A percentile compares a stretch with the other conserved stretches of the same genome.
Evolutionary conservation across 2,797 vertebrate genomes (phyloP).

Genomic region (Acestrorhynchus altus): DNA sequence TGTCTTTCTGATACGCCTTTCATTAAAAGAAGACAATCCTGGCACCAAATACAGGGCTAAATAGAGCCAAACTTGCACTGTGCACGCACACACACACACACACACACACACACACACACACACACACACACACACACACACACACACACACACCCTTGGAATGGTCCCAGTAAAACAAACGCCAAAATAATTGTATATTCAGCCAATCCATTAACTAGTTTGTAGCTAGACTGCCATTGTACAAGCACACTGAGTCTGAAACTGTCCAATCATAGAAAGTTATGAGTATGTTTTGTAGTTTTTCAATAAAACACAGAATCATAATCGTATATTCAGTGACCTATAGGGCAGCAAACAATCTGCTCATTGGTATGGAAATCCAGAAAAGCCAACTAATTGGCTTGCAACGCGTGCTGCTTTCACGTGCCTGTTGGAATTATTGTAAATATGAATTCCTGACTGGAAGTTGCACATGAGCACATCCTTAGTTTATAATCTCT

Average conservation of each 20-base stretch:
- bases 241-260: constrained; percentile 5
- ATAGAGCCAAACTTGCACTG: background rate
- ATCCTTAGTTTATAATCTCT: too few species aligned
- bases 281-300: too few species aligned
- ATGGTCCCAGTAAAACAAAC: background rate
- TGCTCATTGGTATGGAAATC: too few species aligned
- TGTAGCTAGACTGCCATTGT: background rate
- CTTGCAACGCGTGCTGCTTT: too few species aligned
- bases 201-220: background rate
- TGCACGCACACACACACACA: background rate
- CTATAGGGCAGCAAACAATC: too few species aligned
- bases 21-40: constrained; percentile 2
- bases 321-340: too few species aligned
- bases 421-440: too few species aligned
- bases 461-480: too few species aligned
- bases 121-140: background rate
- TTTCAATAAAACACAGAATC: too few species aligned
- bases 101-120: background rate
- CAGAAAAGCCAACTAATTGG: too few species aligned
- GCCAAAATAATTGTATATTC: background rate
- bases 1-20: constrained; percentile 14
- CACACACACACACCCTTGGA: constrained; percentile 4
- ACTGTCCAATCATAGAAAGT: background rate
- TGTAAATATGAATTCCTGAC: too few species aligned
- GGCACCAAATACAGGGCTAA: background rate